Conservation (phyloP, 2,797 vertebrate species). For the Ceryle rudis region DNA sequence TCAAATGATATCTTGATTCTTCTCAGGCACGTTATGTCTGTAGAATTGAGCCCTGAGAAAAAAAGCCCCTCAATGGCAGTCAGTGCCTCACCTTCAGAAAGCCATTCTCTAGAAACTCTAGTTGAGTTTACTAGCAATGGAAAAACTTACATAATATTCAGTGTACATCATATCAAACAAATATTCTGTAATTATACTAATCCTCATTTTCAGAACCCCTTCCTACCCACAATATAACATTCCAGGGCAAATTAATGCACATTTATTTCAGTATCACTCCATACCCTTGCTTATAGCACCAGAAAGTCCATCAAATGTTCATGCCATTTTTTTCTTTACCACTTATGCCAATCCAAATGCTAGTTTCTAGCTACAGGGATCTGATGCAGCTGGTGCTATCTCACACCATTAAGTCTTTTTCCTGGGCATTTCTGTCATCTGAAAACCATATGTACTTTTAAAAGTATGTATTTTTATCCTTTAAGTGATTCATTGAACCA, state of each 20-base stretch:
- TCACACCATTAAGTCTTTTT: not conserved
- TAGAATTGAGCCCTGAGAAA: not conserved
- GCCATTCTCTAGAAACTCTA: not conserved
- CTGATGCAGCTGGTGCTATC: not conserved
- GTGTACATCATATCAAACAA: not conserved
- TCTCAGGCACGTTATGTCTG: not conserved
- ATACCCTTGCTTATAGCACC: not conserved
- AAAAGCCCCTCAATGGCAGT: not conserved
- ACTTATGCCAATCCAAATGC: not conserved
- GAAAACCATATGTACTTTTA: not conserved
- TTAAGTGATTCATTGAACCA: constrained; percentile 2
- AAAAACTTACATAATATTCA: not conserved
- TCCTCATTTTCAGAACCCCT: not conserved
- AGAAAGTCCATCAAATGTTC: not conserved
- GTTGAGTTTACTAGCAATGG: not conserved
- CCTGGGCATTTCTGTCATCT: not conserved
- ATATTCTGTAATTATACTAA: not conserved
- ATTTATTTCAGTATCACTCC: not conserved
- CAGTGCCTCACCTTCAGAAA: not conserved
- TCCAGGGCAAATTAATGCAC: not conserved
- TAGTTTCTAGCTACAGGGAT: not conserved
- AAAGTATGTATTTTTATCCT: not conserved
- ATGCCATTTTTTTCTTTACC: not conserved
- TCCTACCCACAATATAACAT: not conserved
- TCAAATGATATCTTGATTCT: not conserved